Percentiles rank a stretch among this genome's conserved stretches.
Evolutionary conservation across 2,888 invertebrate species (phyloP).

Genomic region (Brachyptera putata): DNA sequence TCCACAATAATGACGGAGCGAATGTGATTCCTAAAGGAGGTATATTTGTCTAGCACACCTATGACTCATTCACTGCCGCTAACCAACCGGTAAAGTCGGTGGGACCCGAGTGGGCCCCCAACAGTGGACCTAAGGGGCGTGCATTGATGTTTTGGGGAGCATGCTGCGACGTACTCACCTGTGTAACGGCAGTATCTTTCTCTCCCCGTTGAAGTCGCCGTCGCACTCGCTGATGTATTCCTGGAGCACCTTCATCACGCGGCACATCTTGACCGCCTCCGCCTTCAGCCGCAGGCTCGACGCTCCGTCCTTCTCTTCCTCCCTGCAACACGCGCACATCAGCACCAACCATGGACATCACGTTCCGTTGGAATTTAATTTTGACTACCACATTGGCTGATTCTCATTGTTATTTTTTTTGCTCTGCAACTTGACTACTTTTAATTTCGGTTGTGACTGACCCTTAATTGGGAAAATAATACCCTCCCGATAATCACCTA

Average conservation of each 20-base stretch:
- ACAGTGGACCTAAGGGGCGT: slow-evolving; percentile 34
- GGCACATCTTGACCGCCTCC: slow-evolving; percentile 82
- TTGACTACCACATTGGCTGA: no score
- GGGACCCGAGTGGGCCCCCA: slow-evolving; percentile 26
- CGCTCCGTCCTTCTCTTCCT: slow-evolving; percentile 16
- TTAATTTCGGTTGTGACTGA: no score
- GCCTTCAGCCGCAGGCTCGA: slow-evolving; percentile 48
- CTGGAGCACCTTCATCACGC: slow-evolving; percentile 88
- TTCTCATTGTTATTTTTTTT: no score
- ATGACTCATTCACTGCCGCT: slow-evolving; percentile 35
- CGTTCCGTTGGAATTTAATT: no score
- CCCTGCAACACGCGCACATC: not conserved
- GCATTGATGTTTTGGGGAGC: no score
- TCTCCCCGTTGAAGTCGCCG: slow-evolving; percentile 78
- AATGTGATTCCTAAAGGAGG: slow-evolving; percentile 2
- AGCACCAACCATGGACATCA: not conserved
- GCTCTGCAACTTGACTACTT: no score
- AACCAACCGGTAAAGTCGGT: slow-evolving; percentile 34
- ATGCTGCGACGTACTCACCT: slow-evolving; percentile 47
- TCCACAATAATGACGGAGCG: not conserved
- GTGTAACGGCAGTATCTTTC: slow-evolving; percentile 83
- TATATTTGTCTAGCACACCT: slow-evolving; percentile 31
- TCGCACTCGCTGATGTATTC: slow-evolving; percentile 96
- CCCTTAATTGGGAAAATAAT: no score
- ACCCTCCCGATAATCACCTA: no score